Evolutionary conservation across 2,888 invertebrate species (phyloP).

Genomic region (Orthosia cruda): DNA sequence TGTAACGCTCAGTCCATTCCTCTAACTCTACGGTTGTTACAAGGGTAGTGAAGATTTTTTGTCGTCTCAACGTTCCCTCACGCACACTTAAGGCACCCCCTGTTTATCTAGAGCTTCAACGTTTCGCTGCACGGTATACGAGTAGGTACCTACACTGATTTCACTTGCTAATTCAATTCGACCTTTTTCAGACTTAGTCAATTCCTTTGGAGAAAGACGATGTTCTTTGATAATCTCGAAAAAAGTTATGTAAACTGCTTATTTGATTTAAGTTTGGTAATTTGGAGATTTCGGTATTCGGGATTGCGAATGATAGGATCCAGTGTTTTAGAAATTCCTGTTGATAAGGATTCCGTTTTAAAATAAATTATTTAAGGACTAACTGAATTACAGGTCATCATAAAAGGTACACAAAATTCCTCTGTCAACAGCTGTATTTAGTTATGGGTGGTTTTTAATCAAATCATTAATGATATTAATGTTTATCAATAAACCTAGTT

Average conservation of each 20-base stretch:
- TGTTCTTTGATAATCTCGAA: slow-evolving; percentile 48
- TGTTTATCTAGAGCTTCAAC: slow-evolving; percentile 62
- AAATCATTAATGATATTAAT: too few species aligned
- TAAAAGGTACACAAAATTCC: too few species aligned
- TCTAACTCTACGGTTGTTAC: slow-evolving; percentile 29
- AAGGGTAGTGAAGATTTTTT: slow-evolving; percentile 70
- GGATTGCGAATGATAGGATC: background rate
- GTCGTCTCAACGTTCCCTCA: slow-evolving; percentile 66
- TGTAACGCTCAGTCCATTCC: background rate
- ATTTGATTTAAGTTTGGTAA: slow-evolving; percentile 45
- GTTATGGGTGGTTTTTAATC: too few species aligned
- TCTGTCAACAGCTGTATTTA: too few species aligned
- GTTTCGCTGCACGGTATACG: slow-evolving; percentile 37
- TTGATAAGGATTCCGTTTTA: background rate
- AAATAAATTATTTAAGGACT: background rate
- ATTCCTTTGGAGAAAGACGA: slow-evolving; percentile 54
- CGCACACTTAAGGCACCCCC: slow-evolving; percentile 56
- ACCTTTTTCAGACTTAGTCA: slow-evolving; percentile 64
- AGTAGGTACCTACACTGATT: slow-evolving; percentile 64
- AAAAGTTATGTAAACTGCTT: slow-evolving; percentile 49
- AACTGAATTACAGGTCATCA: background rate
- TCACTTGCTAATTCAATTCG: slow-evolving; percentile 67
- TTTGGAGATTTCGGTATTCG: slow-evolving; percentile 2
- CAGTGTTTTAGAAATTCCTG: background rate
- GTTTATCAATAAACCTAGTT: too few species aligned